Evolutionary conservation across 1,140 invertebrate species (phyloP), one percentile per base, ranked within the genome.

Genomic region (Eupeodes corollae): DNA sequence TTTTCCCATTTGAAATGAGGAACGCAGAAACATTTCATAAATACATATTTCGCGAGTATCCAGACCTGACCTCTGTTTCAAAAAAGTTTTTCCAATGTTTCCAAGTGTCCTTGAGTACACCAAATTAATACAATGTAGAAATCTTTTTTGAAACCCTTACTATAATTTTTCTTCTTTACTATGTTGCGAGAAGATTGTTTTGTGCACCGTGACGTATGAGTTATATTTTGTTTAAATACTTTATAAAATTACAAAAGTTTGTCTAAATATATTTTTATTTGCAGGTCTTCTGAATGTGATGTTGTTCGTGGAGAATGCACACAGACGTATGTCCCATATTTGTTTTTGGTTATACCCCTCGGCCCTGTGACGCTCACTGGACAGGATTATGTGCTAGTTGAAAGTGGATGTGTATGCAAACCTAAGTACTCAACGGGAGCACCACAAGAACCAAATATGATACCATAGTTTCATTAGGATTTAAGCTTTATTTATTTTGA

Each of bases 371-470:
- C 89, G 11, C 70, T 92, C 12, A 92, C 88, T 13, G 90, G 86
- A 8, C 88, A 91, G 64, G 90, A 92, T 70, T 93, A 93, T 70
- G 87, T 93, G 8, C 73, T 92, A 15, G 88, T 93, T 5, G 90
- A 93, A 64, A 91, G 86, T 57, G 90, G 90, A 30, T 93, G 90
- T 62, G 86, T 90, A 6, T 93, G 90, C 67, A 80, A 86, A 60
- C 88, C 89, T 12, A 88, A 86, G 69, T 84, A 84, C 58, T 78
- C 80, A 32, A 67, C 72, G 43, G 70, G 70, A 46, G 63, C 62
- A 31, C 63, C 63, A 44, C 67, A 72, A 49, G 71, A 74, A 55
- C 68, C 72, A 34, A 73, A 70, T 47, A 68, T 68, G 52, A 70
- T 70, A 59, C 68, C 69, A 13, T 68, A 68, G 51, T 53, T 49